Evolutionary conservation across 1,140 invertebrate species (phyloP).

Genomic region (Asbolus verrucosus): DNA sequence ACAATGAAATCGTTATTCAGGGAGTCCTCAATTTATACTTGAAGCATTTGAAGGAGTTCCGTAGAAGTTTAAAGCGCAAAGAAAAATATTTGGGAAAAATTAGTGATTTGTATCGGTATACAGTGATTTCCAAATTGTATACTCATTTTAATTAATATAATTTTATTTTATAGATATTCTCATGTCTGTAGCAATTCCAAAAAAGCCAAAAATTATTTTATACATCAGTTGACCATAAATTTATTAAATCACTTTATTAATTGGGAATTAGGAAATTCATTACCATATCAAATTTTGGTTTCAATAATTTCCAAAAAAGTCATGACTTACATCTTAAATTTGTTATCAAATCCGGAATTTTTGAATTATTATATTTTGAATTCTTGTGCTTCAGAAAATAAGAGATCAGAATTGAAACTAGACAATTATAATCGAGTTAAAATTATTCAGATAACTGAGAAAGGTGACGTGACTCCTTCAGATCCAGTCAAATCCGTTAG

Average conservation of each 20-base stretch:
- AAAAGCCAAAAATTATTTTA: constrained; percentile 69
- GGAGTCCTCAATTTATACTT: constrained; percentile 67
- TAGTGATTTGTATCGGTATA: constrained; percentile 62
- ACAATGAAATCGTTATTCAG: constrained; percentile 57
- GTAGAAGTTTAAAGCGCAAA: constrained; percentile 67
- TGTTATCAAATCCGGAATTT: constrained; percentile 67
- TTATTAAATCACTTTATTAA: constrained; percentile 73
- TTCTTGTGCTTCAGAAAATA: constrained; percentile 45
- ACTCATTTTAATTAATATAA: constrained; percentile 3
- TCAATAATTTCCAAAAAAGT: constrained; percentile 73
- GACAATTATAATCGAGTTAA: constrained; percentile 45
- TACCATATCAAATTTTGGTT: constrained; percentile 73
- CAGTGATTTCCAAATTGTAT: too few species aligned
- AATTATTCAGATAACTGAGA: constrained; percentile 9
- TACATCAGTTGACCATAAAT: constrained; percentile 69
- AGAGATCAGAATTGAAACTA: constrained; percentile 51
- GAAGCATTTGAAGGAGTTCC: constrained; percentile 70
- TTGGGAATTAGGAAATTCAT: constrained; percentile 75
- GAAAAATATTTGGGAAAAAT: constrained; percentile 62
- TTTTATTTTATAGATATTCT: constrained; percentile 61
- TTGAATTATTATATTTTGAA: constrained; percentile 68
- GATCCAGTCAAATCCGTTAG: constrained; percentile 50
- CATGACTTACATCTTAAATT: constrained; percentile 66
- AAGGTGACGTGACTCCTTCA: neutral
- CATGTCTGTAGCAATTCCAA: constrained; percentile 66